A percentile compares a stretch with the other conserved stretches of the same genome.
phyloP scores from a whole-genome alignment of 2,797 vertebrate genomes.

The Oreortyx pictus region DNA sequence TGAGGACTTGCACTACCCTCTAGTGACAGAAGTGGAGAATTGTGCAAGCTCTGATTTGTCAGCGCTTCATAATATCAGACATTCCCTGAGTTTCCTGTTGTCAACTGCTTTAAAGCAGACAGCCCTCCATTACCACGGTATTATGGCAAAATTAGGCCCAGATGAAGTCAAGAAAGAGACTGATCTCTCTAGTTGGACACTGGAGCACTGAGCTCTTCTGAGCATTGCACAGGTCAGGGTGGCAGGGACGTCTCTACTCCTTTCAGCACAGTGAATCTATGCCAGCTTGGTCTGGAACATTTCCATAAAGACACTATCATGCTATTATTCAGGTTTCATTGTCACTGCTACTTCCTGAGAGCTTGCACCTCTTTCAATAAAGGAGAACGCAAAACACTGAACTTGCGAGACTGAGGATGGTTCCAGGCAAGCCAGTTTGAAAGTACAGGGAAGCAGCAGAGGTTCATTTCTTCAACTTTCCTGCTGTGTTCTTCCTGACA shows the following conservation, averaged over 20 bases:
- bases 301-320: neutral
- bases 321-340: slow-evolving; percentile 13
- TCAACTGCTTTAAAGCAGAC: neutral
- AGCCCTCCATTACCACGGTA: neutral
- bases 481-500: neutral
- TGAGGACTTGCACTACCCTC: slow-evolving; percentile 65
- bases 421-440: neutral
- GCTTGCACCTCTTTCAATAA: neutral
- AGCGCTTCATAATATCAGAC: neutral
- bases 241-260: neutral
- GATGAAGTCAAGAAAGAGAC: neutral
- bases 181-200: neutral
- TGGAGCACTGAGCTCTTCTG: neutral
- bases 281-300: neutral
- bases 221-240: neutral
- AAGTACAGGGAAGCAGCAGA: neutral
- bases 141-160: neutral
- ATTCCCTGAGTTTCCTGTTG: neutral
- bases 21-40: slow-evolving; percentile 61
- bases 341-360: neutral
- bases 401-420: neutral
- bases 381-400: neutral
- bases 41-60: neutral
- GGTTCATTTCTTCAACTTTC: neutral
- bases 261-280: neutral